Base-by-base conservation (phyloP, 2,113 vertebrate genomes). In the Sebastes fasciatus region DNA sequence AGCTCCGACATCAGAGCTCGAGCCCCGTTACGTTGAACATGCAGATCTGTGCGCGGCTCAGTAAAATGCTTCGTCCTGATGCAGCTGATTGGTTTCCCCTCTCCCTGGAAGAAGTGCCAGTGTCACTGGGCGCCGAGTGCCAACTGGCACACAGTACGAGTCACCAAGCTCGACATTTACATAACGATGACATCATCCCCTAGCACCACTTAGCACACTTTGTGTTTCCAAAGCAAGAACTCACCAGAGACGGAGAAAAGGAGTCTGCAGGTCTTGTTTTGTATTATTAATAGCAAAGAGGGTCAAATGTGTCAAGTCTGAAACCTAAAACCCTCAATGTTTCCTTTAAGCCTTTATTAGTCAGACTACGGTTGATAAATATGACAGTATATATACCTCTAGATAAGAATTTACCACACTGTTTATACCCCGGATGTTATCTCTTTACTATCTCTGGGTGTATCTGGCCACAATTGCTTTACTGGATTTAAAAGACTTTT, bases 151-250 rank as follows among this genome's bases (percentile, higher is more conserved):
- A 65, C 72, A 21, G 70, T 7, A 40, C 69, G 66, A 42, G 68
- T 43, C 68, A 71, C 34, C 51, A 71, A 84, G 85, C 84, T 92
- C 79, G 52, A 55, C 74, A 88, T 95, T 95, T 94, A 93, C 92
- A 95, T 94, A 95, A 95, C 81, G 74, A 92, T 95, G 95, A 96
- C 94, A 93, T 96, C 94, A 96, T 90, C 80, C 12, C 58, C 74
- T 17, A 76, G 81, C 84, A 73, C 76, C 60, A 85, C 80, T 78
- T 52, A 64, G 72, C 46, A 51, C 46, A 51, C 66, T 26, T 72
- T 72, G 64, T 49, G 66, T 86, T 79, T 70, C 58, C 51, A 80
- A 26, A 43, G 71, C 26, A 63, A 69, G 48, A 72, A 68, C 48
- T 57, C 81, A 54, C 69, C 57, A 76, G 84, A 46, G 85, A 69